phyloP scores from a whole-genome alignment of 2,797 vertebrate genomes.

The Chelidonichthys spinosus region DNA sequence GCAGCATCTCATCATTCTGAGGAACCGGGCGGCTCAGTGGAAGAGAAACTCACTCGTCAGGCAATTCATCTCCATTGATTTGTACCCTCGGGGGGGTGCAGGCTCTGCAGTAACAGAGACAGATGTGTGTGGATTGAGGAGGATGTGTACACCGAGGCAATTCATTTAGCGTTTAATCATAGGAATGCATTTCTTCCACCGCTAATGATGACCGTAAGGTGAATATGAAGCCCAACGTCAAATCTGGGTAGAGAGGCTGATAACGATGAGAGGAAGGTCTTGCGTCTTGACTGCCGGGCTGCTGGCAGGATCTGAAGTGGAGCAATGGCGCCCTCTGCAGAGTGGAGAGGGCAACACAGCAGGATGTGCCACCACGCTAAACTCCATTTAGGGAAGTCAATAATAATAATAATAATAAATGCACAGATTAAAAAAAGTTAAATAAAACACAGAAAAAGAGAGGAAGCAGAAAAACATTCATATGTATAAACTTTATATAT shows the following conservation, averaged over 20 bases:
- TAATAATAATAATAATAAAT: background rate
- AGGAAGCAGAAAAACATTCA: conserved; percentile 7
- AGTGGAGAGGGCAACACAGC: conserved; percentile 10
- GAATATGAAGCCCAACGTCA: conserved; percentile 27
- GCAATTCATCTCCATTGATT: conserved; percentile 71
- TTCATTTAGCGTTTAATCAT: conserved; percentile 35
- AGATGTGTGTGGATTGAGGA: conserved; percentile 40
- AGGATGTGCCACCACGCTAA: background rate
- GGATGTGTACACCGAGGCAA: conserved; percentile 26
- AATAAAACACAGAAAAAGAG: background rate
- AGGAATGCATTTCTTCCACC: conserved; percentile 27
- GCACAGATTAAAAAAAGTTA: no score
- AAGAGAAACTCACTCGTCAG: conserved; percentile 58
- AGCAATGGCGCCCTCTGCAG: conserved; percentile 79
- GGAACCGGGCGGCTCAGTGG: conserved; percentile 37
- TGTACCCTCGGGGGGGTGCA: conserved; percentile 43
- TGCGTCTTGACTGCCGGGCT: background rate
- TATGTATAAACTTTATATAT: background rate
- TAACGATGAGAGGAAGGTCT: background rate
- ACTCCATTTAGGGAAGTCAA: background rate
- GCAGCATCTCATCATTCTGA: conserved; percentile 62
- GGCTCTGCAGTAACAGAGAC: conserved; percentile 31
- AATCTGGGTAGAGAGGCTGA: conserved; percentile 12
- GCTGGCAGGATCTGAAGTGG: conserved; percentile 39
- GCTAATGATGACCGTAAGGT: conserved; percentile 22